phyloP scores from a whole-genome alignment of 2,888 invertebrate species.

The Ectemnius cavifrons region DNA sequence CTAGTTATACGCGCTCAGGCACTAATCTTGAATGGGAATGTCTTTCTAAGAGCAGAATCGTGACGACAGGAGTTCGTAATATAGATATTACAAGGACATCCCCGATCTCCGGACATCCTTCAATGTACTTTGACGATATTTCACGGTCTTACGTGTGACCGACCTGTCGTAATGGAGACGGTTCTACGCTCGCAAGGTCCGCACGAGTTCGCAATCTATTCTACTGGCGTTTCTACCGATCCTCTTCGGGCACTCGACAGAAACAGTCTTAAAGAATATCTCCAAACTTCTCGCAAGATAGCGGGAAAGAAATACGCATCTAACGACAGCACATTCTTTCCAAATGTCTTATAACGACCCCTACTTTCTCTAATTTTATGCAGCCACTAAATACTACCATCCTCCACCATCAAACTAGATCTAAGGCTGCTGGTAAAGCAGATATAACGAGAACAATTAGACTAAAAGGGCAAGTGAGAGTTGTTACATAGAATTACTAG shows the following conservation, averaged over 20 bases:
- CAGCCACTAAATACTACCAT: too few relatives aligned
- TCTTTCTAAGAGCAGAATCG: slow-evolving; percentile 33
- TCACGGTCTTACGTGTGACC: slow-evolving; percentile 36
- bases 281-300: slow-evolving; percentile 2
- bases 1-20: slow-evolving; percentile 11
- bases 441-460: too few relatives aligned
- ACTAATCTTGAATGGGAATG: slow-evolving; percentile 8
- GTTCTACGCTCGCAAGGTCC: slow-evolving; percentile 57
- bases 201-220: slow-evolving; percentile 32
- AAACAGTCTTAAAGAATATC: slow-evolving; percentile 1
- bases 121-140: slow-evolving; percentile 27
- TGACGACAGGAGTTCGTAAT: slow-evolving; percentile 27
- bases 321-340: too few relatives aligned
- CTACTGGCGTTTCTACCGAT: slow-evolving; percentile 31
- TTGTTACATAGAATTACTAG: too few relatives aligned
- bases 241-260: slow-evolving; percentile 42
- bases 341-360: too few relatives aligned
- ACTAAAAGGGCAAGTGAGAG: too few relatives aligned
- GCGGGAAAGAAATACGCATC: not conserved
- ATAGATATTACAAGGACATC: slow-evolving; percentile 36
- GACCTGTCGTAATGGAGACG: slow-evolving; percentile 30
- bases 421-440: too few relatives aligned
- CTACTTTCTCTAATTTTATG: too few relatives aligned
- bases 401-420: too few relatives aligned
- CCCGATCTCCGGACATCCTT: slow-evolving; percentile 36